Percentiles rank a stretch among this genome's conserved stretches.
These are phyloP conservation scores for Hydropotes inermis DNA, from an alignment of 2,113 vertebrate species.

Conservation along the genomic window DNA sequence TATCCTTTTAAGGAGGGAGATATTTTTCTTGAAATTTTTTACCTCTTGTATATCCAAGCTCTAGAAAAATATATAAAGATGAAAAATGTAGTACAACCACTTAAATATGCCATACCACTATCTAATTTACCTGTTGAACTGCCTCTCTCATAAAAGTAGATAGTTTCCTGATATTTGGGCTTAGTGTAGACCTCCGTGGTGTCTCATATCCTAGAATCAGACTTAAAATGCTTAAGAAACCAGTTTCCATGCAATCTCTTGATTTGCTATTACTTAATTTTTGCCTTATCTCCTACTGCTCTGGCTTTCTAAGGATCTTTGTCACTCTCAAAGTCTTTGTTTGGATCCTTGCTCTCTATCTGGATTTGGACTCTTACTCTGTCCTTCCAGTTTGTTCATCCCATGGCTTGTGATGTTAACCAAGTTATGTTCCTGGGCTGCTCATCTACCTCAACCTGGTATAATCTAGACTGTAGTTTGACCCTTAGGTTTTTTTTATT, in stretches of 20 bases:
- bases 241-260: background rate
- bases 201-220: background rate
- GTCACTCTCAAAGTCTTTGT: background rate
- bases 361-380: constrained; percentile 14
- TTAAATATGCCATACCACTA: background rate
- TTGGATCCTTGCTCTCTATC: background rate
- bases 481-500: background rate
- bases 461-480: background rate
- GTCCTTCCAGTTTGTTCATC: background rate
- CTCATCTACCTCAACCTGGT: background rate
- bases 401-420: background rate
- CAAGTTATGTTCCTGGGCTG: background rate
- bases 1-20: background rate
- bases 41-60: background rate
- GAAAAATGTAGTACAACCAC: background rate
- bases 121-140: background rate
- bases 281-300: background rate
- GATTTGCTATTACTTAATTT: background rate
- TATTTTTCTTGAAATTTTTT: background rate
- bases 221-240: constrained; percentile 27
- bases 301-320: constrained; percentile 17
- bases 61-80: constrained; percentile 6
- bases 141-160: background rate
- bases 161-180: background rate
- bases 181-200: background rate